These are phyloP conservation scores for Mirounga angustirostris DNA, from an alignment of 2,113 vertebrate genomes.

Conservation along the genomic window DNA sequence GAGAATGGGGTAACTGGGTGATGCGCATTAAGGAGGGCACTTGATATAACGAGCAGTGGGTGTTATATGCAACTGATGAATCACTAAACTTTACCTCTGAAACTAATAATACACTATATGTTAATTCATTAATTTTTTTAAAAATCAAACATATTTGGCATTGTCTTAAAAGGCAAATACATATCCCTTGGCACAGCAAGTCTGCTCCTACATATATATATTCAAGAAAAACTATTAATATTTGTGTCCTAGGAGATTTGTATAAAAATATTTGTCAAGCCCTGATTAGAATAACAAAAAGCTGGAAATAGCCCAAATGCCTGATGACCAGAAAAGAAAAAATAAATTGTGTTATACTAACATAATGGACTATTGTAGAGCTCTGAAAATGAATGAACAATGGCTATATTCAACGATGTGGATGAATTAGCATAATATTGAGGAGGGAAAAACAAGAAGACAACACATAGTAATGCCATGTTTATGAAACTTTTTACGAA, in stretches of 20 bases:
- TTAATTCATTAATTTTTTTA: neutral
- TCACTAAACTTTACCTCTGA: neutral
- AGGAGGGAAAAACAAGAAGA: neutral
- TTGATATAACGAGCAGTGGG: too few relatives aligned
- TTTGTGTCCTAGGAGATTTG: neutral
- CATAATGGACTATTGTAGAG: neutral
- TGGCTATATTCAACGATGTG: neutral
- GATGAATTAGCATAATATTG: neutral
- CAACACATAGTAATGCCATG: neutral
- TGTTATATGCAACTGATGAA: neutral
- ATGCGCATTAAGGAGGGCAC: too few relatives aligned
- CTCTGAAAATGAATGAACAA: constrained; percentile 26
- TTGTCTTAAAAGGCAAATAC: neutral
- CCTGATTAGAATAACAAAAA: constrained; percentile 6
- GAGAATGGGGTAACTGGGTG: too few relatives aligned
- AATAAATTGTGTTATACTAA: neutral
- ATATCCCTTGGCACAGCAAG: neutral
- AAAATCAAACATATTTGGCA: neutral
- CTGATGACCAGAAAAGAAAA: constrained; percentile 18
- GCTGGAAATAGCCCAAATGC: neutral
- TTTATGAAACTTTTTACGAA: neutral
- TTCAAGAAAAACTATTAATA: neutral
- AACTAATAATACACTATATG: neutral
- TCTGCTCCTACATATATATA: neutral
- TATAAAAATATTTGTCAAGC: neutral